Evolutionary conservation across 2,113 vertebrate genomes (phyloP).

Genomic region (Cyanoramphus novaezelandiae): DNA sequence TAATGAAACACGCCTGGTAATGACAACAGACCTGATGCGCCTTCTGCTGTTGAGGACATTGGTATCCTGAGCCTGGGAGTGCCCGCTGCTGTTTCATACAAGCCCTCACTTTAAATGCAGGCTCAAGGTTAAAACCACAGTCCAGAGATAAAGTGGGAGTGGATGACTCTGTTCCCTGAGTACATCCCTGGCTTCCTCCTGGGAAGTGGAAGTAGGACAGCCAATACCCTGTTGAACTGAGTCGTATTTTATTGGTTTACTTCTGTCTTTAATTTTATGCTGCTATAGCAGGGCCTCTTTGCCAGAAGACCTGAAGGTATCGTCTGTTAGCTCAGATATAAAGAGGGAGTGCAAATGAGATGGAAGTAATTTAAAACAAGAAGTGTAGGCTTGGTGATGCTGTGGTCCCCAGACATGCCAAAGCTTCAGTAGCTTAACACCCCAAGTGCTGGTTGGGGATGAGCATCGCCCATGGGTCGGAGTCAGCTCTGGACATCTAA

Average conservation of each 20-base stretch:
- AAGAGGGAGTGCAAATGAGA: neutral
- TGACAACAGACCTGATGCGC: neutral
- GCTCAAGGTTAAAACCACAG: constrained; percentile 32
- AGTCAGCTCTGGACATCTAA: neutral
- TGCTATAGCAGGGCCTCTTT: neutral
- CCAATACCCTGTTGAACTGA: neutral
- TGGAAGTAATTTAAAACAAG: neutral
- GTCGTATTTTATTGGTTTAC: neutral
- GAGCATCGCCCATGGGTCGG: fast-evolving
- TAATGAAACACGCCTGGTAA: constrained; percentile 62
- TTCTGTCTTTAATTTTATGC: neutral
- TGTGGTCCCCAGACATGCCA: neutral
- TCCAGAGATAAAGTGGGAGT: neutral
- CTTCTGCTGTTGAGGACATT: neutral
- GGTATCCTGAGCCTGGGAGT: neutral
- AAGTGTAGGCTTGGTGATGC: neutral
- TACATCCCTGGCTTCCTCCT: neutral
- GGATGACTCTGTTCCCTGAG: neutral
- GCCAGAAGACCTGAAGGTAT: neutral
- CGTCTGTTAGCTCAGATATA: neutral
- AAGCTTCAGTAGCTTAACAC: neutral
- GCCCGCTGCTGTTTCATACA: neutral
- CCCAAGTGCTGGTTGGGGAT: fast-evolving
- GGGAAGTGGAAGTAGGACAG: neutral
- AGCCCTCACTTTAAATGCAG: constrained; percentile 8